Conservation (phyloP, 2,113 vertebrate species). For the Galbula dea region DNA sequence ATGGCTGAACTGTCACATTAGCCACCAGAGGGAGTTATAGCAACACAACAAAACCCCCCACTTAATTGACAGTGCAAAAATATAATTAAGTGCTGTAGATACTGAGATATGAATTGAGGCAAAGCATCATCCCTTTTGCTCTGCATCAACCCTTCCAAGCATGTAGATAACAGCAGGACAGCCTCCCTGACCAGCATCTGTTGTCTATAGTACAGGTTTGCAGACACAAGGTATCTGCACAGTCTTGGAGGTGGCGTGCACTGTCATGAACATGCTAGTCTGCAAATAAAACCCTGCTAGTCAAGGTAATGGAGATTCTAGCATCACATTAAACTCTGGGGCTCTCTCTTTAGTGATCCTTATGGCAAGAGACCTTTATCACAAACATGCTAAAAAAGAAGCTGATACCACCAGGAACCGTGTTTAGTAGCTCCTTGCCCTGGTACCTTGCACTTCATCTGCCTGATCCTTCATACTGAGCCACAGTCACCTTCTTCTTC, state of each 20-base stretch:
- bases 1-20: not conserved
- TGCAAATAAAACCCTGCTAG: not conserved
- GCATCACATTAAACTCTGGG: not conserved
- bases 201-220: not conserved
- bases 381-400: not conserved
- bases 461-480: not conserved
- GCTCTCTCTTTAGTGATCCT: not conserved
- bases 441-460: not conserved
- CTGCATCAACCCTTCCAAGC: not conserved
- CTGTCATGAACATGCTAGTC: rapidly evolving
- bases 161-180: not conserved
- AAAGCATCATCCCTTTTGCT: not conserved
- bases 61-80: not conserved
- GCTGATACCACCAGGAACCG: not conserved
- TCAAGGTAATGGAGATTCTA: rapidly evolving
- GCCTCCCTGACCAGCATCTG: not conserved
- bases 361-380: not conserved
- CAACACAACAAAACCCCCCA: not conserved
- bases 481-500: not conserved
- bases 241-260: rapidly evolving
- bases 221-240: not conserved
- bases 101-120: not conserved
- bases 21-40: conserved; percentile 32
- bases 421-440: not conserved
- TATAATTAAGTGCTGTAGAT: not conserved